Evolutionary conservation across 2,797 vertebrate genomes (phyloP).

Genomic region (Danio tinwini): DNA sequence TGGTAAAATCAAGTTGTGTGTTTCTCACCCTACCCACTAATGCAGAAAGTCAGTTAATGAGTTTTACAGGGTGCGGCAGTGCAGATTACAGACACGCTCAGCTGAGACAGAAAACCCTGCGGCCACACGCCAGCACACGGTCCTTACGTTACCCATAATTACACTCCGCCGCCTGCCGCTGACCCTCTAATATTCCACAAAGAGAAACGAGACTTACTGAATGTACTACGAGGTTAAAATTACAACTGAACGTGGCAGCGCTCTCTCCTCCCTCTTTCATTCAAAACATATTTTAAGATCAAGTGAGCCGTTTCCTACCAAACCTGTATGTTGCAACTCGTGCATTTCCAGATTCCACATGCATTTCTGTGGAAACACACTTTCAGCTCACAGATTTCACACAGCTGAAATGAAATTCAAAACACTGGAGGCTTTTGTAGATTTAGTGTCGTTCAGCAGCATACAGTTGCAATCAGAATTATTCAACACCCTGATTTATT

Average conservation of each 20-base stretch:
- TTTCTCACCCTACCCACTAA: neutral
- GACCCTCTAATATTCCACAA: neutral
- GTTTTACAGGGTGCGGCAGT: slow-evolving; percentile 60
- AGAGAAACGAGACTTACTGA: slow-evolving; percentile 2
- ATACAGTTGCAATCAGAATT: too few species aligned
- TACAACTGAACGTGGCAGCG: slow-evolving; percentile 38
- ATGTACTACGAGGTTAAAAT: slow-evolving; percentile 30
- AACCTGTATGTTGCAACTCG: slow-evolving; percentile 18
- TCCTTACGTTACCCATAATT: slow-evolving; percentile 69
- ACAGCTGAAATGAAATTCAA: neutral
- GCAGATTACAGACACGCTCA: slow-evolving; percentile 62
- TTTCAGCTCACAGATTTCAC: neutral
- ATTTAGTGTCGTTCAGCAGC: neutral
- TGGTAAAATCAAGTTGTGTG: too few species aligned
- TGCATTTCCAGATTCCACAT: slow-evolving; percentile 19
- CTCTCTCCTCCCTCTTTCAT: slow-evolving; percentile 2
- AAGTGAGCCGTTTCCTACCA: slow-evolving; percentile 20
- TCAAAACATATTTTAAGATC: slow-evolving; percentile 30
- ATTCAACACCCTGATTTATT: too few species aligned
- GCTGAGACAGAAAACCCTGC: slow-evolving; percentile 58
- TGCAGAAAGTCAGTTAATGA: slow-evolving; percentile 52
- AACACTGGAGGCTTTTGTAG: slow-evolving; percentile 1
- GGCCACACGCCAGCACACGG: slow-evolving; percentile 42
- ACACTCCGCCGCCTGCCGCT: slow-evolving; percentile 42
- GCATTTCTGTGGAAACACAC: slow-evolving; percentile 4